Conservation (phyloP, 1,140 invertebrate genomes). For the Caenorhabditis latens region DNA sequence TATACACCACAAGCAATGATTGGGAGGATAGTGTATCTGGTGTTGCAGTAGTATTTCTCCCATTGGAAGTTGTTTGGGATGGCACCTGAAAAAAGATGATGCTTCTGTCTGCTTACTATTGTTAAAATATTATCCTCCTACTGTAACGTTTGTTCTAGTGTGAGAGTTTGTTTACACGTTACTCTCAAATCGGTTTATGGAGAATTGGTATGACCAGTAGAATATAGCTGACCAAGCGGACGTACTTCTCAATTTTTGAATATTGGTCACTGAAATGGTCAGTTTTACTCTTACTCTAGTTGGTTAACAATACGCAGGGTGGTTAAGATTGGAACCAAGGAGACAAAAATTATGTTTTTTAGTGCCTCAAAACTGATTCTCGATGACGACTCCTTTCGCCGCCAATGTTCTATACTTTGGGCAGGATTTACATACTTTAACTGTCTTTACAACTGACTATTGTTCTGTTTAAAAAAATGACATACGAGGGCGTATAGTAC, state of each 20-base stretch:
- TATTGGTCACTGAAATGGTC: no score
- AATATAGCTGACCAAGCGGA: no score
- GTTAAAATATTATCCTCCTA: no score
- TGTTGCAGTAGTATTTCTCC: constrained; percentile 22
- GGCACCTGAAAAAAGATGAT: not conserved
- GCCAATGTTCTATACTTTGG: not conserved
- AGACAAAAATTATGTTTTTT: not conserved
- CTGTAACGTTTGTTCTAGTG: no score
- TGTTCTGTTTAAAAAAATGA: not conserved
- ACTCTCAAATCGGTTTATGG: no score
- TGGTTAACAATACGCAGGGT: no score
- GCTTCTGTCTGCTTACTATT: not conserved
- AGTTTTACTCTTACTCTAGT: no score
- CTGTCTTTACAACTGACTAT: not conserved
- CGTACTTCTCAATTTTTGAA: no score
- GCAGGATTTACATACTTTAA: not conserved
- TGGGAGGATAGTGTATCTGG: constrained; percentile 68
- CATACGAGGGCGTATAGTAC: not conserved
- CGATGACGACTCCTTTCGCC: not conserved
- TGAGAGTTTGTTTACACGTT: no score
- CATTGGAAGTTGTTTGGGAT: constrained; percentile 59
- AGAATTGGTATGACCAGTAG: no score
- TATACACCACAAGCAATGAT: constrained; percentile 71
- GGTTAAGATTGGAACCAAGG: not conserved
- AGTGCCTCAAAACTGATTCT: no score